phyloP scores from a whole-genome alignment of 2,113 vertebrate species.

The Eudyptes chrysolophus region DNA sequence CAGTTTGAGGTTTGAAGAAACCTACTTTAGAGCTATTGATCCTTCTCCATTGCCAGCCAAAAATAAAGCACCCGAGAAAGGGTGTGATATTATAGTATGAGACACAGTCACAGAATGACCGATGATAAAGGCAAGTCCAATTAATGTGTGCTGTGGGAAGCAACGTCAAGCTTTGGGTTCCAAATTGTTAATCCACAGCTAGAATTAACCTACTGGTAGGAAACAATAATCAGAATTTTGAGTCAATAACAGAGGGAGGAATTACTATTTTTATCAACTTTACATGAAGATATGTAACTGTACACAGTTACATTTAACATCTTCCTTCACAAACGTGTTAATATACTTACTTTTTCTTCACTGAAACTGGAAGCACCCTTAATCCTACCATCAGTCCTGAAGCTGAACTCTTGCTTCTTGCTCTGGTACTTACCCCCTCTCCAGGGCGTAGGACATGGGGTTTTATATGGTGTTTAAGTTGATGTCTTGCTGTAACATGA shows the following conservation, averaged over 20 bases:
- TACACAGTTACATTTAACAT: not conserved
- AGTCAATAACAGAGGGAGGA: not conserved
- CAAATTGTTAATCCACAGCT: not conserved
- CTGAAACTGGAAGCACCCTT: not conserved
- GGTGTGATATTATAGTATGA: not conserved
- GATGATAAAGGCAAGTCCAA: not conserved
- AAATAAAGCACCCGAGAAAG: not conserved
- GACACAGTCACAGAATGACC: not conserved
- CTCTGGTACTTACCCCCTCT: not conserved
- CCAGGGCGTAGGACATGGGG: accelerated
- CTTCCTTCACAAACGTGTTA: not conserved
- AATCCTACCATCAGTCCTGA: not conserved
- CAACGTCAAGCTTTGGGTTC: too few relatives aligned
- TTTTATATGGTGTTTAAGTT: not conserved
- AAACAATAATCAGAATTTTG: not conserved
- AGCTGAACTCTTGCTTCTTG: not conserved
- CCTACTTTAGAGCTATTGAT: not conserved
- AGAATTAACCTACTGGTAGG: not conserved
- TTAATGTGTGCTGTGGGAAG: not conserved
- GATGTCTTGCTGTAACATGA: not conserved
- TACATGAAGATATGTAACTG: not conserved
- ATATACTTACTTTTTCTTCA: not conserved
- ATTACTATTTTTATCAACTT: not conserved
- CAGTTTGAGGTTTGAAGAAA: not conserved
- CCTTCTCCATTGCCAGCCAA: not conserved